Evolutionary conservation across 2,797 vertebrate genomes (phyloP), one percentile per base, ranked within the genome.

Genomic region (Onychomys torridus): DNA sequence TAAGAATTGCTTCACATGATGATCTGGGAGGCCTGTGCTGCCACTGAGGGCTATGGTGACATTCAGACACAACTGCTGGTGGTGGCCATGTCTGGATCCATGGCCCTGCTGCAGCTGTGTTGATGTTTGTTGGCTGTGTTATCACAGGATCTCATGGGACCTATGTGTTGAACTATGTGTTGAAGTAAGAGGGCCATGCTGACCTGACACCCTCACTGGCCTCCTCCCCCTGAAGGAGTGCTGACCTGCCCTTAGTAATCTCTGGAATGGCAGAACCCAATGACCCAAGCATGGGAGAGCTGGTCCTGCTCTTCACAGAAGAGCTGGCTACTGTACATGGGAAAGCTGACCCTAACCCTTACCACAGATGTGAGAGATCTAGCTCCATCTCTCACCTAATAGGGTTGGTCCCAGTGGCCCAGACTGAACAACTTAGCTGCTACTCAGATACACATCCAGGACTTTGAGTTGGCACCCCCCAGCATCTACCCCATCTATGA

Each of bases 181-280:
- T 34, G 32, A 34, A 34, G 65, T 14, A 34, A 14, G 65, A 34
- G 32, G 34, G 6, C 17, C n/a, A n/a, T 69, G 32, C 29, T 69
- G 65, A n/a, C 16, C 34, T n/a, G n/a, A 9, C 19, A 9, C 27
- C 9, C 19, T 73, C 69, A 40, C 69, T 73, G 69, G 19, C 69
- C 6, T 16, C 3, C 3, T 8, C 17, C 2, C 34, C 16, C 17
- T 17, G 6, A 69, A 13, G 19, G n/a, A 23, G 10, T 23, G n/a
- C n/a, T 40, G 69, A 37, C 14, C 69, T 73, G n/a, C 69, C n/a
- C 4, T 37, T 21, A 71, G 19, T n/a, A 0, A 37, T 40, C n/a
- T n/a, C 69, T 71, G 19, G 0, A 71, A 37, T 37, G 37, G n/a
- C 6, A 9, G n/a, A 71, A n/a, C 8, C n/a, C 69, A 71, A 23